Base-by-base conservation (phyloP, 1,140 invertebrate species). In the Whitmania pigra region DNA sequence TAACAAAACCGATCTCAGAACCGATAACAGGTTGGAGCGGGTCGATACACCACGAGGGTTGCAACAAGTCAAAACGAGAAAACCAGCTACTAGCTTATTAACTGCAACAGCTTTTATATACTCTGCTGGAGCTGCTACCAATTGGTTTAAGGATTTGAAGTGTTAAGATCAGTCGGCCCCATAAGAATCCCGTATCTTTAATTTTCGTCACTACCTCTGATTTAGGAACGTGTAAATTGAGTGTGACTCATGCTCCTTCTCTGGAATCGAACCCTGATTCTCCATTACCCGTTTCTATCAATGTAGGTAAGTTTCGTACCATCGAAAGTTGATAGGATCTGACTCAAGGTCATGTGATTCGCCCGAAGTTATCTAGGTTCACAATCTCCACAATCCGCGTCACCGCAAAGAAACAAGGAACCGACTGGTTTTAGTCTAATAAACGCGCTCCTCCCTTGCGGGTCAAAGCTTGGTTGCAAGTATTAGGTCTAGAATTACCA, bases 101-200 rank as follows among this genome's bases (percentile, higher is more conserved):
- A 84, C 77, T 76, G 76, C 77, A 78, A 74, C 77, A 80, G 76
- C 75, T 79, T 78, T 77, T 89, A 88, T 90, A 89, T 90, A 89
- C 87, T 88, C 88, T 89, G 88, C 88, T 88, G 88, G 88, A 90
- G 89, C 88, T 89, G 88, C 89, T 89, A 90, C 88, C 88, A 60
- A 60, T 68, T 27, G 67, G 67, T 68, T 68, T 6, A 68, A 43
- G 67, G 29, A 31, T 36, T 36, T 36, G 25, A 43, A 68, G 22
- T 43, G 67, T 90, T 91, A 88, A 88, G 85, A 90, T 90, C 88
- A 88, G 87, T 85, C 85, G 86, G 86, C 25, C 67, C 27, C 67
- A 68, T 68, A 90, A 89, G 89, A 89, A 20, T 68, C 36, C 25
- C 67, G 67, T 27, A 40, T 89, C 85, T 87, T 88, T 89, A 90